These are phyloP conservation scores for Amphibalanus amphitrite DNA, from an alignment of 1,140 invertebrate genomes.

Conservation along the genomic window DNA sequence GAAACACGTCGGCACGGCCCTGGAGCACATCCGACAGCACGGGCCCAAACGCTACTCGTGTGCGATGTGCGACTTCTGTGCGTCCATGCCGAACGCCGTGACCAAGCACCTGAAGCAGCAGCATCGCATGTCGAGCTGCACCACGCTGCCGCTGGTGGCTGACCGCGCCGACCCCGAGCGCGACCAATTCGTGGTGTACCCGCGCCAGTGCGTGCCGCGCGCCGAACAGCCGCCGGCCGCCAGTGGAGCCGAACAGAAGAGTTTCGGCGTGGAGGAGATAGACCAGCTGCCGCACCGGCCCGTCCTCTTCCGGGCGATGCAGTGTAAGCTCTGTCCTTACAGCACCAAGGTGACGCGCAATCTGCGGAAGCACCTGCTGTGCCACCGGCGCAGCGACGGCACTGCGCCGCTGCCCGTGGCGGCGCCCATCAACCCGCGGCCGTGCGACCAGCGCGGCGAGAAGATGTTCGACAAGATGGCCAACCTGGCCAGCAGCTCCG, in stretches of 20 bases:
- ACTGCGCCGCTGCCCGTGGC: slow-evolving; percentile 16
- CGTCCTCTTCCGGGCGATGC: slow-evolving; percentile 40
- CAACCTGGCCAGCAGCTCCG: slow-evolving; percentile 54
- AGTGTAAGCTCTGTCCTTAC: slow-evolving; percentile 46
- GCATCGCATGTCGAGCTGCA: slow-evolving; percentile 28
- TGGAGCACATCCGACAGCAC: slow-evolving; percentile 31
- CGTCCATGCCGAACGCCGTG: slow-evolving; percentile 25
- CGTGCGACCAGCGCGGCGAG: slow-evolving; percentile 53
- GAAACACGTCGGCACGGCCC: slow-evolving; percentile 24
- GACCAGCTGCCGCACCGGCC: slow-evolving; percentile 40
- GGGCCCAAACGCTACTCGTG: slow-evolving; percentile 34
- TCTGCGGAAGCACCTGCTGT: slow-evolving; percentile 47
- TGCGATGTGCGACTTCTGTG: slow-evolving; percentile 22
- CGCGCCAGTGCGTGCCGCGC: slow-evolving; percentile 13
- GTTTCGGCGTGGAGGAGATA: slow-evolving; percentile 40
- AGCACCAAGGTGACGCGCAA: slow-evolving; percentile 54
- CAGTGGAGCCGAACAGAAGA: slow-evolving; percentile 26
- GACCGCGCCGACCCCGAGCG: slow-evolving; percentile 30
- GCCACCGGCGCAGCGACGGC: slow-evolving; percentile 30
- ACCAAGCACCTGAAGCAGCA: slow-evolving; percentile 36
- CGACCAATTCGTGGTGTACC: slow-evolving; percentile 35
- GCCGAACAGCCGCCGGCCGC: slow-evolving; percentile 10
- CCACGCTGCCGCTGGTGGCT: slow-evolving; percentile 31
- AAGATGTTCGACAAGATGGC: slow-evolving; percentile 69
- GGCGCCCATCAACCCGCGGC: slow-evolving; percentile 51